Conservation (phyloP, 2,113 vertebrate genomes). For the Chunga burmeisteri region DNA sequence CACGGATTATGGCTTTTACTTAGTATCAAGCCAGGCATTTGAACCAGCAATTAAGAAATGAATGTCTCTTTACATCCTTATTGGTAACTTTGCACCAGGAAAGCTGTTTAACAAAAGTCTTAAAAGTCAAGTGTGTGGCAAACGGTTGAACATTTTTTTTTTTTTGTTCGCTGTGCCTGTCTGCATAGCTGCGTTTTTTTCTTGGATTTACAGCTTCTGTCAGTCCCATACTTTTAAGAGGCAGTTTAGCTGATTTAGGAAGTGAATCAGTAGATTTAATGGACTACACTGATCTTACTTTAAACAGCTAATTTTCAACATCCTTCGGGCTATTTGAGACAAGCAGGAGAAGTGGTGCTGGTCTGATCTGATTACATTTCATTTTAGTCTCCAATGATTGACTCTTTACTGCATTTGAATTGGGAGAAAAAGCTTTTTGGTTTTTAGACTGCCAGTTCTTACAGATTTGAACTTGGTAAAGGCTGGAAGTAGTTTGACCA, state of each 20-base stretch:
- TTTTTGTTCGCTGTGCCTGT: background rate
- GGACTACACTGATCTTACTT: slow-evolving; percentile 40
- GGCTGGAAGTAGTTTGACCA: background rate
- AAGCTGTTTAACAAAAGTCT: background rate
- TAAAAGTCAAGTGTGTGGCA: background rate
- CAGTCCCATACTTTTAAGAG: slow-evolving; percentile 21
- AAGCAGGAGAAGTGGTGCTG: background rate
- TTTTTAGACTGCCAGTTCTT: background rate
- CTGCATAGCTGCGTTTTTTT: background rate
- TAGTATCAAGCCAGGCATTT: background rate
- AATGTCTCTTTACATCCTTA: background rate
- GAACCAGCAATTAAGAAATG: background rate
- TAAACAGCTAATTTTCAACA: slow-evolving; percentile 42
- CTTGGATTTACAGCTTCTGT: slow-evolving; percentile 43
- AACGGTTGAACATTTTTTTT: background rate
- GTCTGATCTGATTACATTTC: slow-evolving; percentile 48
- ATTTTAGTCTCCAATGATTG: background rate
- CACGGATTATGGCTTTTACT: background rate
- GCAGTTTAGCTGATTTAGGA: slow-evolving; percentile 58
- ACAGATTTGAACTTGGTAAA: background rate
- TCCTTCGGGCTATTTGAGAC: slow-evolving; percentile 41
- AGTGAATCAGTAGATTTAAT: slow-evolving; percentile 50
- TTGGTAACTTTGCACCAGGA: background rate
- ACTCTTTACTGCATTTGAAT: background rate
- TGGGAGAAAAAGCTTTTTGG: background rate